Evolutionary conservation across 2,797 vertebrate genomes (phyloP), one percentile per base, ranked within the genome.

Genomic region (Oreonectes daqikongensis): DNA sequence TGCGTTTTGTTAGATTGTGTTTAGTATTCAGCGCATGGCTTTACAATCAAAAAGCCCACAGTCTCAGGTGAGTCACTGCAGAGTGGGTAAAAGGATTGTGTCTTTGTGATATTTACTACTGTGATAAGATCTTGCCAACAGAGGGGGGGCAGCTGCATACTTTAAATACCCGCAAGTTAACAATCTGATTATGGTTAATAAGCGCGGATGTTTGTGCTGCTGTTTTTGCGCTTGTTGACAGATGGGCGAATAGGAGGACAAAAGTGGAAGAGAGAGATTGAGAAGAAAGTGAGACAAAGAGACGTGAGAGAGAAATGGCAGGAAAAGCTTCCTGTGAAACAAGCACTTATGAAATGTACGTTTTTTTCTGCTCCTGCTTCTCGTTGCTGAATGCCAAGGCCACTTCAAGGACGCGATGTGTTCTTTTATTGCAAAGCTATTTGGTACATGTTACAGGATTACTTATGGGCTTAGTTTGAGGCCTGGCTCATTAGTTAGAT

Each of bases 131-230:
- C 80, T 72, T 69, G 20, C 50, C 55, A 44, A 78, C 63, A 69
- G 70, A 75, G 75, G 74, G 69, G n/a, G 69, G 73, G 79, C 69
- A 79, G 80, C 80, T 72, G 75, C 75, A 78, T 75, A 72, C 80
- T 84, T 80, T 74, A 79, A 79, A 81, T 72, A 77, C 57, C 70
- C 32, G 15, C 17, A 76, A 77, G 71, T 79, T 80, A 72, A 75
- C 71, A 75, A 82, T 84, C 80, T 80, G 80, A 84, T 84, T 82
- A 82, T 44, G 57, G 66, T 65, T 78, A 82, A 84, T 79, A 73
- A 75, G 78, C 67, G 5, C 61, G 73, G 66, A 71, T 75, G 63
- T 61, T 60, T 75, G 44, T n/a, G 3, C 32, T 5, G 30, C 65
- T n/a, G 55, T 69, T 79, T 75, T 72, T 64, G 70, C 72, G 50